Evolutionary conservation across 2,113 vertebrate genomes (phyloP).

Genomic region (Psilopogon haemacephalus): DNA sequence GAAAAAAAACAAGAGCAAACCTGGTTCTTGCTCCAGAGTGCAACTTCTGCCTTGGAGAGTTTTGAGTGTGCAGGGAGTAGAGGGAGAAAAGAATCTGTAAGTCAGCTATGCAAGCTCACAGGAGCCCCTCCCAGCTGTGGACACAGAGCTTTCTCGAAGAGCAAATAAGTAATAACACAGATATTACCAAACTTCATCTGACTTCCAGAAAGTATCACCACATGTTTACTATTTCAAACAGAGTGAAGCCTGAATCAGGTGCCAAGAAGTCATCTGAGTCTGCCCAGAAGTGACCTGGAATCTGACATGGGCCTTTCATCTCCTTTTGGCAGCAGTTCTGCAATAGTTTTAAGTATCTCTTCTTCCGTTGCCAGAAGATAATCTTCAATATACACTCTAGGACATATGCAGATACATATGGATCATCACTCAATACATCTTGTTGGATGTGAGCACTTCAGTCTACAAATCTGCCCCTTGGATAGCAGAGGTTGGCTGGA

Average conservation of each 20-base stretch:
- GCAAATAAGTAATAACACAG: conserved; percentile 31
- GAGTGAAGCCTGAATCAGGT: not conserved
- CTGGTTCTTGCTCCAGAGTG: not conserved
- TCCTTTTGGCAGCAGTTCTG: conserved; percentile 21
- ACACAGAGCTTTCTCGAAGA: not conserved
- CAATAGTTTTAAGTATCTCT: conserved; percentile 26
- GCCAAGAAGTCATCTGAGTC: conserved; percentile 19
- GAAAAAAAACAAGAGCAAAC: not conserved
- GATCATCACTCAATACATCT: not conserved
- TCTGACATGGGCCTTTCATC: conserved; percentile 39
- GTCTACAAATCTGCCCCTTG: not conserved
- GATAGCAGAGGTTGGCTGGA: not conserved
- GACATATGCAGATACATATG: not conserved
- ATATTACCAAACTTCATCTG: conserved; percentile 19
- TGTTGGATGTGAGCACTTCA: not conserved
- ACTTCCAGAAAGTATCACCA: conserved; percentile 27
- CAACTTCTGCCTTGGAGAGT: not conserved
- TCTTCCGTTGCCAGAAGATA: conserved; percentile 17
- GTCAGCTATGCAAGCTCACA: not conserved
- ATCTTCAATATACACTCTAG: conserved; percentile 4
- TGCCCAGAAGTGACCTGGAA: conserved; percentile 24
- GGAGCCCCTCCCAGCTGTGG: not conserved
- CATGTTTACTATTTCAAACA: conserved; percentile 14
- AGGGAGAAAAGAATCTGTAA: not conserved
- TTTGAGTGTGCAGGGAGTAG: not conserved